Percentiles rank a stretch among this genome's conserved stretches.
Conservation (phyloP, 2,113 vertebrate species). For the Rhinogobius similis region DNA sequence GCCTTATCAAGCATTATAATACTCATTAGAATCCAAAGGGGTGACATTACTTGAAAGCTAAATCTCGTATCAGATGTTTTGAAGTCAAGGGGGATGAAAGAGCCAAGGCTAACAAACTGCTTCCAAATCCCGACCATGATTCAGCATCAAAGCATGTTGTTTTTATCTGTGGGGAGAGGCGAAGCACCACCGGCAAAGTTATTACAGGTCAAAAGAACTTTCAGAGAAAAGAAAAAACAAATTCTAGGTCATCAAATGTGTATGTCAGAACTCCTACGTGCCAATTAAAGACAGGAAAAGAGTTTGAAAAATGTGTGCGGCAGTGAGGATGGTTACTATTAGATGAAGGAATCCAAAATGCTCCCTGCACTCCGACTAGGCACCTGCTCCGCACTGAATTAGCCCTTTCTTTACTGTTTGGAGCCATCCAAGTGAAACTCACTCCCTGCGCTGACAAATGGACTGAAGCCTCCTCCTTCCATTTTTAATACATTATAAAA, state of each 20-base stretch:
- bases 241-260: conserved; percentile 46
- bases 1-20: too few relatives aligned
- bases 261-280: conserved; percentile 49
- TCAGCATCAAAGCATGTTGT: conserved; percentile 41
- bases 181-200: conserved; percentile 50
- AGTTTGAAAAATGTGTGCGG: conserved; percentile 41
- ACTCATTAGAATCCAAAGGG: background rate
- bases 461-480: conserved; percentile 40
- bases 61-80: background rate
- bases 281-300: conserved; percentile 53
- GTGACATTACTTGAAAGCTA: background rate
- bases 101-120: conserved; percentile 1
- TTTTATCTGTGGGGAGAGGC: conserved; percentile 48
- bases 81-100: conserved; percentile 21
- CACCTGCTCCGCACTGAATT: conserved; percentile 74
- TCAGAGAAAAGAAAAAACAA: conserved; percentile 21
- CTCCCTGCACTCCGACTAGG: conserved; percentile 55
- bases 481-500: conserved; percentile 51
- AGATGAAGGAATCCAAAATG: conserved; percentile 45
- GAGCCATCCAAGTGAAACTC: conserved; percentile 64
- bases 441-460: conserved; percentile 59
- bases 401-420: conserved; percentile 69
- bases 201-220: conserved; percentile 58
- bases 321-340: conserved; percentile 48
- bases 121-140: conserved; percentile 32